A percentile compares a stretch with the other conserved stretches of the same genome.
These are phyloP conservation scores for Psilanteris sp. DNA, from an alignment of 1,140 invertebrate species.

Conservation along the genomic window DNA sequence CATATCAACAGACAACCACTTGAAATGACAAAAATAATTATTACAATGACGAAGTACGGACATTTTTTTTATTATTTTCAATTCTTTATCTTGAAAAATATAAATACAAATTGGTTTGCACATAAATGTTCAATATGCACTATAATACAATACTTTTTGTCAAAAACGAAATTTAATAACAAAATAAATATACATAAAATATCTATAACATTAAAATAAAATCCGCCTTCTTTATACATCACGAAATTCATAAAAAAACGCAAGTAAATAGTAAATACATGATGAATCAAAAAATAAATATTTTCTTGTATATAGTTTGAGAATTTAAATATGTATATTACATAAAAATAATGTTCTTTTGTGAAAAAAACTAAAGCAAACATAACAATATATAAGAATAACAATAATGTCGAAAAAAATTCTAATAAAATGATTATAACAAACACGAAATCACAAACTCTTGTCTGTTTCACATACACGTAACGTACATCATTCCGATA, in stretches of 20 bases:
- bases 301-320: neutral
- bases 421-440: conserved; percentile 1
- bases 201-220: too few relatives aligned
- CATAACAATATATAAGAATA: conserved; percentile 64
- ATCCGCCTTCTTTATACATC: too few relatives aligned
- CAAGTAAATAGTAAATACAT: neutral
- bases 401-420: conserved; percentile 34
- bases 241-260: neutral
- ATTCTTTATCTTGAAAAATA: neutral
- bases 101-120: conserved; percentile 1
- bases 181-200: conserved; percentile 13
- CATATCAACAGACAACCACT: conserved; percentile 71
- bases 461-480: conserved; percentile 40
- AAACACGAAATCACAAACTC: conserved; percentile 11
- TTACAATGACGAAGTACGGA: conserved; percentile 15
- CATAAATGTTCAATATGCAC: conserved; percentile 22
- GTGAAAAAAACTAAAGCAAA: conserved; percentile 22
- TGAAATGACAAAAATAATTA: conserved; percentile 64
- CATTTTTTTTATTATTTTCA: conserved; percentile 19
- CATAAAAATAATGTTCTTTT: neutral
- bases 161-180: conserved; percentile 1
- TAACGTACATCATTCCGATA: conserved; percentile 41
- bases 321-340: conserved; percentile 3
- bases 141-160: conserved; percentile 5
- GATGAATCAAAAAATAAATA: conserved; percentile 10